These are phyloP conservation scores for Criorhina ranunculi DNA, from an alignment of 2,888 invertebrate species.

Conservation along the genomic window DNA sequence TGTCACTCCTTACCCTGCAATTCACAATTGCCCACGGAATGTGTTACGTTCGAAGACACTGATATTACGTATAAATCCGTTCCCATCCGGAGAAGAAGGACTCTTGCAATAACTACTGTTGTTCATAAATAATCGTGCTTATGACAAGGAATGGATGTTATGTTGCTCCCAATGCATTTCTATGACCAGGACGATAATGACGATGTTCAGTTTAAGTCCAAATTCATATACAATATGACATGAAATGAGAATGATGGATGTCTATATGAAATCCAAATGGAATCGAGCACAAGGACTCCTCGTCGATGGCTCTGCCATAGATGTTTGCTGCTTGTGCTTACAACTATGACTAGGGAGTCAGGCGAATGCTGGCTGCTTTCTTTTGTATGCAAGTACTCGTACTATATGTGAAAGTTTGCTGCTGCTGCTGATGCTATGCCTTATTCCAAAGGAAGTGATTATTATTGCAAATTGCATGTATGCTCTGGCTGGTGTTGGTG, in stretches of 20 bases:
- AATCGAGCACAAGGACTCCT: slow-evolving; percentile 65
- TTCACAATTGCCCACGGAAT: slow-evolving; percentile 56
- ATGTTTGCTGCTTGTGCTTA: slow-evolving; percentile 43
- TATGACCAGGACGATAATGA: slow-evolving; percentile 71
- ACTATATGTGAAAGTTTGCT: slow-evolving; percentile 36
- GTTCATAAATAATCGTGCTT: slow-evolving; percentile 74
- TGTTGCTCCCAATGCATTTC: slow-evolving; percentile 65
- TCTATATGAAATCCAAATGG: slow-evolving; percentile 67
- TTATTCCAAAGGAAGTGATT: slow-evolving; percentile 60
- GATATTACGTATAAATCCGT: slow-evolving; percentile 33
- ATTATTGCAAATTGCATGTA: slow-evolving; percentile 67
- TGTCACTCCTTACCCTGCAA: slow-evolving; percentile 5
- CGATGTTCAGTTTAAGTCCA: slow-evolving; percentile 73
- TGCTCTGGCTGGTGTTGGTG: slow-evolving; percentile 22
- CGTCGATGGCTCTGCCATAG: slow-evolving; percentile 46
- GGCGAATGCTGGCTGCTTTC: slow-evolving; percentile 30
- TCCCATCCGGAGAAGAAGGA: slow-evolving; percentile 20
- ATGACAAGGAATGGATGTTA: slow-evolving; percentile 73
- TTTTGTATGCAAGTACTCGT: slow-evolving; percentile 30
- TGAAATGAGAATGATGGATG: slow-evolving; percentile 72
- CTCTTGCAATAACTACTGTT: slow-evolving; percentile 62
- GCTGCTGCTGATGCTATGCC: slow-evolving; percentile 22
- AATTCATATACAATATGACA: slow-evolving; percentile 71
- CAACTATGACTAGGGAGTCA: slow-evolving; percentile 37
- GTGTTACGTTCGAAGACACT: slow-evolving; percentile 56